These are phyloP conservation scores for Cairina moschata DNA, from an alignment of 2,113 vertebrate genomes.

Conservation along the genomic window DNA sequence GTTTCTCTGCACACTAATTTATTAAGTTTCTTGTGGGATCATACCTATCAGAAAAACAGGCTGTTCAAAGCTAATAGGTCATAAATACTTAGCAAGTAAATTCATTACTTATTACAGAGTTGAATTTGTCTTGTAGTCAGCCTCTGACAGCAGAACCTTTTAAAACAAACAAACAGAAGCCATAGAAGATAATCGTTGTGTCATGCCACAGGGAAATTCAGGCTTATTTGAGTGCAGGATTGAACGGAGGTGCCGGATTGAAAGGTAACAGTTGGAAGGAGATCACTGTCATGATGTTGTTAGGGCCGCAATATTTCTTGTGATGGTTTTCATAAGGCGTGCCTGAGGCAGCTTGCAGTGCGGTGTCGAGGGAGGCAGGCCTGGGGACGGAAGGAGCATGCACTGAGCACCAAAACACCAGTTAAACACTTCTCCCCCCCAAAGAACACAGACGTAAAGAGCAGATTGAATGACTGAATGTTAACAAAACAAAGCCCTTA, in stretches of 20 bases:
- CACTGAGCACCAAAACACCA: background rate
- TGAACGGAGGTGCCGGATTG: background rate
- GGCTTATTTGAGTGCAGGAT: background rate
- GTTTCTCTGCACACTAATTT: background rate
- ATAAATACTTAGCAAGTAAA: background rate
- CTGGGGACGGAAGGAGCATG: background rate
- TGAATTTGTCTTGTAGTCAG: background rate
- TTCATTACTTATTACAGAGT: background rate
- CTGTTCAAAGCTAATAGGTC: background rate
- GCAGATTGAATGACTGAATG: conserved; percentile 54
- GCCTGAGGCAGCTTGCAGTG: background rate
- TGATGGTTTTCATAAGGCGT: background rate
- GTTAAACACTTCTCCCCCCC: background rate
- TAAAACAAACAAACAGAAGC: background rate
- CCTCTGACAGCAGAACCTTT: background rate
- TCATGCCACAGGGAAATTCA: background rate
- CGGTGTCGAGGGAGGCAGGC: background rate
- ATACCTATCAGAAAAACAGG: background rate
- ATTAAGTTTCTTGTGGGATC: background rate
- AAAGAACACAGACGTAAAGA: background rate
- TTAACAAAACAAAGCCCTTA: conserved; percentile 75
- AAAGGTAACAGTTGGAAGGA: background rate
- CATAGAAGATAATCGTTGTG: background rate
- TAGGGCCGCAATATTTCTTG: background rate
- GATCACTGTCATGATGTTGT: background rate